These are phyloP conservation scores for Dasyurus viverrinus DNA, from an alignment of 2,113 vertebrate species.

Conservation along the genomic window DNA sequence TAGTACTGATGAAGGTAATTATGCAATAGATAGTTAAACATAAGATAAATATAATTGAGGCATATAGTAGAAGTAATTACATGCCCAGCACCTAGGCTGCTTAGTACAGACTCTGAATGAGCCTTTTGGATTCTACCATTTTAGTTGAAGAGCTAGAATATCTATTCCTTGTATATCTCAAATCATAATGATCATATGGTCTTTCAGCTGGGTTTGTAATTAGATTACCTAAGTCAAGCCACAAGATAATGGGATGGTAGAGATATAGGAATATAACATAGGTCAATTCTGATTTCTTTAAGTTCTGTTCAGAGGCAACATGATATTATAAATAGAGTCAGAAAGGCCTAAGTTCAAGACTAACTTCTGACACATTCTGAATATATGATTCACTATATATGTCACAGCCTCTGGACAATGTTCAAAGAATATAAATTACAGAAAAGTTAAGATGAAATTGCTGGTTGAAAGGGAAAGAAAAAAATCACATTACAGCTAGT, in stretches of 20 bases:
- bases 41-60: slow-evolving; percentile 24
- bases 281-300: not conserved
- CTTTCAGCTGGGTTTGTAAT: slow-evolving; percentile 11
- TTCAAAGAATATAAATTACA: not conserved
- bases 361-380: not conserved
- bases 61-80: slow-evolving; percentile 23
- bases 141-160: slow-evolving; percentile 23
- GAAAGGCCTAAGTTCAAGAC: not conserved
- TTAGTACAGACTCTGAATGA: slow-evolving; percentile 27
- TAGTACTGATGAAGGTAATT: slow-evolving; percentile 44
- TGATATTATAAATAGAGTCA: not conserved
- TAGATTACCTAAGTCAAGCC: not conserved
- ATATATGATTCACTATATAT: not conserved
- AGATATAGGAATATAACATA: not conserved
- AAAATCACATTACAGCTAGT: not conserved
- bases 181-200: not conserved
- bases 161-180: slow-evolving; percentile 14
- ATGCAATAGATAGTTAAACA: slow-evolving; percentile 4
- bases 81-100: slow-evolving; percentile 8
- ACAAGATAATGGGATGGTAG: not conserved
- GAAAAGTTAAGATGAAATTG: not conserved
- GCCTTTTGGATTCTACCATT: slow-evolving; percentile 1
- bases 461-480: not conserved
- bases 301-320: not conserved
- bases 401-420: not conserved